Percentiles rank a stretch among this genome's conserved stretches.
These are phyloP conservation scores for Tortricodes alternella DNA, from an alignment of 2,888 invertebrate genomes.

Conservation along the genomic window DNA sequence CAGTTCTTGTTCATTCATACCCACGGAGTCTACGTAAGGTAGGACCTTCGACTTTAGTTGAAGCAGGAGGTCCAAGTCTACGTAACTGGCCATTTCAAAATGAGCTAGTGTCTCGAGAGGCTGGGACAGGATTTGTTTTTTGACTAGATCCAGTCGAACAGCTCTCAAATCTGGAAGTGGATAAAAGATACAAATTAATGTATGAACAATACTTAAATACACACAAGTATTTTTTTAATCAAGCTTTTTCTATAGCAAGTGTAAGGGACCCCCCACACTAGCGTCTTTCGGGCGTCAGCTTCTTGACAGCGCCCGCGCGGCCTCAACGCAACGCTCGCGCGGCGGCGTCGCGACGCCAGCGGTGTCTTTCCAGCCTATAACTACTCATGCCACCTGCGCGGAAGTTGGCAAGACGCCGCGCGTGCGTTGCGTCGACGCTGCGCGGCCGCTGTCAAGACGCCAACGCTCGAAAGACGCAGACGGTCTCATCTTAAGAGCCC, in stretches of 20 bases:
- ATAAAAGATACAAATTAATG: slow-evolving; percentile 14
- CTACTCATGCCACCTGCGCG: no score
- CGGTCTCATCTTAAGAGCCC: no score
- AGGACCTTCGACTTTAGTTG: slow-evolving; percentile 86
- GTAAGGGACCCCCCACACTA: no score
- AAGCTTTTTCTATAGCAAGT: neutral
- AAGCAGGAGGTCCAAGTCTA: slow-evolving; percentile 86
- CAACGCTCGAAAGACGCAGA: no score
- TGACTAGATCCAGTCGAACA: slow-evolving; percentile 84
- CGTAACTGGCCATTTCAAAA: slow-evolving; percentile 94
- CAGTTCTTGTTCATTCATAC: slow-evolving; percentile 95
- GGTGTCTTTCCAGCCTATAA: no score
- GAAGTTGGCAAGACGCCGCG: no score
- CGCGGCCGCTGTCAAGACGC: no score
- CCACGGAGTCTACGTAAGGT: slow-evolving; percentile 90
- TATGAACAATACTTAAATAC: neutral
- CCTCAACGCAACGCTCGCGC: no score
- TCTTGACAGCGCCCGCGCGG: no score
- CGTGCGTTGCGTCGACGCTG: no score
- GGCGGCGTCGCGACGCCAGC: no score
- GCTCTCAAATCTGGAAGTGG: slow-evolving; percentile 83
- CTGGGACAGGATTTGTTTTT: slow-evolving; percentile 85
- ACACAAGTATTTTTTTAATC: neutral
- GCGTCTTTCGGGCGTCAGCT: no score
- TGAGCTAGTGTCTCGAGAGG: slow-evolving; percentile 85